These are phyloP conservation scores for Meghimatium bilineatum DNA, from an alignment of 2,888 invertebrate genomes.

Conservation along the genomic window DNA sequence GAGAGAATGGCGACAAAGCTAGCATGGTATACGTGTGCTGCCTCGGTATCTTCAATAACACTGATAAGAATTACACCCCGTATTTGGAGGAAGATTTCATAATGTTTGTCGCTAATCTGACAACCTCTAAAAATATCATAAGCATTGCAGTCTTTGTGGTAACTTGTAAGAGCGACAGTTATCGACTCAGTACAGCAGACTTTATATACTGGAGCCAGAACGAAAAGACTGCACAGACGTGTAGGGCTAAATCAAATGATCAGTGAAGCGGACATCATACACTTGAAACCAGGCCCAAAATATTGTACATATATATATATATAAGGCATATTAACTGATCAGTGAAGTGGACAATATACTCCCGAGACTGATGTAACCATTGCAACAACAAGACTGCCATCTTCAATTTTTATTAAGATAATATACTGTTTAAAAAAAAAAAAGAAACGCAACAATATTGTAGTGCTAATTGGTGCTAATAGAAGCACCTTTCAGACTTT, in stretches of 20 bases:
- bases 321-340: too few relatives aligned
- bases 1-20: neutral
- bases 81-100: slow-evolving; percentile 7
- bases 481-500: too few relatives aligned
- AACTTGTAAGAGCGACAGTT: neutral
- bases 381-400: too few relatives aligned
- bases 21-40: slow-evolving; percentile 40
- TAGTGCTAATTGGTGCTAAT: too few relatives aligned
- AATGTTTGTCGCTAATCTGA: neutral
- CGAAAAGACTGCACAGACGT: neutral
- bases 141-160: slow-evolving; percentile 13
- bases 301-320: too few relatives aligned
- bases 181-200: neutral
- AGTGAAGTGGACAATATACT: too few relatives aligned
- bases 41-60: slow-evolving; percentile 4
- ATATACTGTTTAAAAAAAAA: too few relatives aligned
- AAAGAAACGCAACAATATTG: too few relatives aligned
- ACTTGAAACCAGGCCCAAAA: too few relatives aligned
- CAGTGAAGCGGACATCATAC: too few relatives aligned
- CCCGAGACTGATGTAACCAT: too few relatives aligned
- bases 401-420: too few relatives aligned
- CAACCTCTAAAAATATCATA: neutral
- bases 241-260: neutral
- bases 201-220: neutral
- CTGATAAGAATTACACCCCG: slow-evolving; percentile 18